phyloP scores from a whole-genome alignment of 53 echinoderm and acorn worm species.

The Patiria pectinifera region DNA sequence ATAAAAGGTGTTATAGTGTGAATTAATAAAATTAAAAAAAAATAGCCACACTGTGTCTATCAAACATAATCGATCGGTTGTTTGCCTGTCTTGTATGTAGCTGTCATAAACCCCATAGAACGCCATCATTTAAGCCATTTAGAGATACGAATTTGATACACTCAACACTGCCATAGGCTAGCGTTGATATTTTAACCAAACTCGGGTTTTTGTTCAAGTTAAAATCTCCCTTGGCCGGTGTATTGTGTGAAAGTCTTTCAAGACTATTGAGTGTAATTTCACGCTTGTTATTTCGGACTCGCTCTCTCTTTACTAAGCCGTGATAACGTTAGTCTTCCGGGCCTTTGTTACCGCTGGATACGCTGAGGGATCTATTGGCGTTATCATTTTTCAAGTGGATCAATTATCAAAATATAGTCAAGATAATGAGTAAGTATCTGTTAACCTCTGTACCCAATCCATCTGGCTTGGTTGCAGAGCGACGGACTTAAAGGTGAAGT shows the following conservation, averaged over 20 bases:
- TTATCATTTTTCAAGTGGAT: not conserved
- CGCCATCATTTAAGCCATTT: not conserved
- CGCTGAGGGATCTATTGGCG: not conserved
- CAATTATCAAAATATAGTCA: not conserved
- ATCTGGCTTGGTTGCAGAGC: not conserved
- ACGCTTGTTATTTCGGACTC: constrained; percentile 2
- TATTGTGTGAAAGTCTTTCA: not conserved
- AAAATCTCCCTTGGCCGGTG: not conserved
- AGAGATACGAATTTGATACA: not conserved
- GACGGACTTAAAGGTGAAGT: not conserved
- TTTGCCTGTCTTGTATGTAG: not conserved
- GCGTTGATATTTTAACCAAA: not conserved
- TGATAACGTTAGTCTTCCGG: not conserved
- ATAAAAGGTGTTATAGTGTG: no score
- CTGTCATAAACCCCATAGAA: no score
- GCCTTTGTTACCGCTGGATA: not conserved
- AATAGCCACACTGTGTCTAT: not conserved
- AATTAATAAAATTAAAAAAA: not conserved
- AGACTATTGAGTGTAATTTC: not conserved
- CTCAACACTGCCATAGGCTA: not conserved
- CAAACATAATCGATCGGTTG: no score
- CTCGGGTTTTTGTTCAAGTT: not conserved
- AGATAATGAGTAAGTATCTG: not conserved
- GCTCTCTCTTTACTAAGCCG: not conserved
- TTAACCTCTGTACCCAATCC: not conserved